phyloP scores from a whole-genome alignment of 2,888 invertebrate species.

The Pristionchus entomophagus region DNA sequence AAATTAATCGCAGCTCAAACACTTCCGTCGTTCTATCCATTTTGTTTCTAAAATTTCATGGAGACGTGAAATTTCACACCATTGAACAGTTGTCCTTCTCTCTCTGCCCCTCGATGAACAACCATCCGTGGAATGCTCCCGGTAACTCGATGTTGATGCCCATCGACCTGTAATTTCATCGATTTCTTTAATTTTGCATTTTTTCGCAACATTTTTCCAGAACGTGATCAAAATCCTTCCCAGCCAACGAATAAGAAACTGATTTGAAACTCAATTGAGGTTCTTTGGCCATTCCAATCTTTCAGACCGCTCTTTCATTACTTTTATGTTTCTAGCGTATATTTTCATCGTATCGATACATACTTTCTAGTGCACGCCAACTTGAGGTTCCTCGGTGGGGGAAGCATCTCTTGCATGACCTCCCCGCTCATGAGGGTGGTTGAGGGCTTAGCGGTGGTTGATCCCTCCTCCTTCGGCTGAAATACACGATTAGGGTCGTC shows the following conservation, averaged over 20 bases:
- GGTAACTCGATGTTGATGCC: conserved; percentile 38
- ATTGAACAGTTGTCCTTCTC: conserved; percentile 58
- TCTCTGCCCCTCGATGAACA: conserved; percentile 60
- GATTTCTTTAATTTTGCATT: background rate
- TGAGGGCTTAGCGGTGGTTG: background rate
- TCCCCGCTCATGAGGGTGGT: background rate
- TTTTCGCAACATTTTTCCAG: background rate
- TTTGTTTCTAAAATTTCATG: too few relatives aligned
- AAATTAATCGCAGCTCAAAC: too few relatives aligned
- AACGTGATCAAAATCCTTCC: background rate
- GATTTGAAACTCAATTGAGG: background rate
- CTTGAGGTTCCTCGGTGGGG: conserved; percentile 4
- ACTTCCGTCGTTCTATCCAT: too few relatives aligned
- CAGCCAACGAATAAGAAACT: background rate
- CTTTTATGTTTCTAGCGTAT: too few relatives aligned
- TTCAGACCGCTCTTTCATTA: too few relatives aligned
- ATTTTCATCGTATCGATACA: background rate
- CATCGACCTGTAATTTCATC: background rate
- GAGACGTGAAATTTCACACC: conserved; percentile 47
- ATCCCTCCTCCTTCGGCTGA: background rate
- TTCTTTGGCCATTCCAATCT: too few relatives aligned
- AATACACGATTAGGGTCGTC: too few relatives aligned
- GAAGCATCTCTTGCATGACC: background rate
- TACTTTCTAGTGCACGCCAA: conserved; percentile 52
- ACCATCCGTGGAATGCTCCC: conserved; percentile 54